Evolutionary conservation across 1,140 invertebrate genomes (phyloP).

Genomic region (Micrasema longulum): DNA sequence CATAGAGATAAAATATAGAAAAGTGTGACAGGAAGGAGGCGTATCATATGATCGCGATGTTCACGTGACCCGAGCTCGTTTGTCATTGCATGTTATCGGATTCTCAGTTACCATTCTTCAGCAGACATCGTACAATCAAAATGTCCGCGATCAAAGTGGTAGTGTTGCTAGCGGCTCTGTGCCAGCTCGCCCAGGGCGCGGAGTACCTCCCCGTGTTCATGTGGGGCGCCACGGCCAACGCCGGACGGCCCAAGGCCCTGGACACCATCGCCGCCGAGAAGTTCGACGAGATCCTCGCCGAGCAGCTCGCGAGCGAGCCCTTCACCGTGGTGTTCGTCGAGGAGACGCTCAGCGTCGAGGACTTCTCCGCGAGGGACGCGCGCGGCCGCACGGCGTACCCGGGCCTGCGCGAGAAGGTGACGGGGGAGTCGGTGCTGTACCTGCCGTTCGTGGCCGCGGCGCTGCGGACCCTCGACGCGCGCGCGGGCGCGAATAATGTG

Average conservation of each 20-base stretch:
- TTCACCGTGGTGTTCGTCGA: slow-evolving; percentile 63
- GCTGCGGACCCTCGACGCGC: slow-evolving; percentile 57
- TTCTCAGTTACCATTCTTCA: too few species aligned
- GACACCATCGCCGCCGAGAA: slow-evolving; percentile 53
- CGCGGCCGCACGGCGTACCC: slow-evolving; percentile 60
- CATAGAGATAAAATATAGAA: too few species aligned
- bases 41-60: too few species aligned
- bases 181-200: not conserved
- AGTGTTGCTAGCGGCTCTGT: not conserved
- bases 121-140: not conserved
- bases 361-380: slow-evolving; percentile 61
- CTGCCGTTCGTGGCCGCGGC: slow-evolving; percentile 59
- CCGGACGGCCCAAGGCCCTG: slow-evolving; percentile 58
- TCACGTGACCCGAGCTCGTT: too few species aligned
- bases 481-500: slow-evolving; percentile 58
- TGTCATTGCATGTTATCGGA: too few species aligned
- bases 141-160: slow-evolving; percentile 7
- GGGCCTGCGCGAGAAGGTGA: slow-evolving; percentile 58
- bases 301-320: slow-evolving; percentile 57
- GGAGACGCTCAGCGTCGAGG: slow-evolving; percentile 64
- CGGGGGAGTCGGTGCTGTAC: slow-evolving; percentile 57
- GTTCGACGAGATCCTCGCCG: slow-evolving; percentile 57
- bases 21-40: too few species aligned
- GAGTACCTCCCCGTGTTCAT: slow-evolving; percentile 60
- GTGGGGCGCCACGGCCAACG: slow-evolving; percentile 60